phyloP scores from a whole-genome alignment of 2,888 invertebrate species.

The Parthenolecanium corni region DNA sequence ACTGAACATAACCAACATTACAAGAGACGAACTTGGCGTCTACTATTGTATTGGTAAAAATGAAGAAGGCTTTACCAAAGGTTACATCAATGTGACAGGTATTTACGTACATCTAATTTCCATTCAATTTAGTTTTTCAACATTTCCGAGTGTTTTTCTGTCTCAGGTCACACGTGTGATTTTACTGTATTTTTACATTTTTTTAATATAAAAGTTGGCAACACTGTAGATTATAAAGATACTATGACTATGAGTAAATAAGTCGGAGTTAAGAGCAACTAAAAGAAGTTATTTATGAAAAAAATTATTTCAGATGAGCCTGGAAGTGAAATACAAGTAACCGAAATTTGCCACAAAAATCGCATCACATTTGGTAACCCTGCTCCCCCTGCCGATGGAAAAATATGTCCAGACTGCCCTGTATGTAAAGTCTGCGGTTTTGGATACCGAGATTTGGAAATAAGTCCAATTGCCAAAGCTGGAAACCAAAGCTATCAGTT shows the following conservation, averaged over 20 bases:
- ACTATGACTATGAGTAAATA: no score
- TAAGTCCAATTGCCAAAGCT: slow-evolving; percentile 43
- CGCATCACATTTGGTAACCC: slow-evolving; percentile 22
- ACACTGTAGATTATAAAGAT: no score
- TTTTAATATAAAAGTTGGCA: no score
- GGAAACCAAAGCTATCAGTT: background rate
- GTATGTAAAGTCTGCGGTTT: slow-evolving; percentile 46
- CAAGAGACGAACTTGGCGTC: slow-evolving; percentile 54
- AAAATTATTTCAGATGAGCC: slow-evolving; percentile 4
- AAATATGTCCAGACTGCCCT: slow-evolving; percentile 48
- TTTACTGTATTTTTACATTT: no score
- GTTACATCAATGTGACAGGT: slow-evolving; percentile 57
- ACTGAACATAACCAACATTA: slow-evolving; percentile 59
- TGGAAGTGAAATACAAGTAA: background rate
- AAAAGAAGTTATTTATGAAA: no score
- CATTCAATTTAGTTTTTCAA: no score
- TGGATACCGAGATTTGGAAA: slow-evolving; percentile 41
- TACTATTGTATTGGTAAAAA: slow-evolving; percentile 81
- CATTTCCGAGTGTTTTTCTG: no score
- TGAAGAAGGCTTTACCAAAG: slow-evolving; percentile 65
- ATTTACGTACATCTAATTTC: no score
- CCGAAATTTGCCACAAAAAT: slow-evolving; percentile 14
- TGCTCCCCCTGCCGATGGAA: slow-evolving; percentile 49
- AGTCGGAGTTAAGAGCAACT: no score
- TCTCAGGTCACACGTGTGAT: no score